Evolutionary conservation across 1,140 invertebrate species (phyloP).

Genomic region (Amyelois transitella): DNA sequence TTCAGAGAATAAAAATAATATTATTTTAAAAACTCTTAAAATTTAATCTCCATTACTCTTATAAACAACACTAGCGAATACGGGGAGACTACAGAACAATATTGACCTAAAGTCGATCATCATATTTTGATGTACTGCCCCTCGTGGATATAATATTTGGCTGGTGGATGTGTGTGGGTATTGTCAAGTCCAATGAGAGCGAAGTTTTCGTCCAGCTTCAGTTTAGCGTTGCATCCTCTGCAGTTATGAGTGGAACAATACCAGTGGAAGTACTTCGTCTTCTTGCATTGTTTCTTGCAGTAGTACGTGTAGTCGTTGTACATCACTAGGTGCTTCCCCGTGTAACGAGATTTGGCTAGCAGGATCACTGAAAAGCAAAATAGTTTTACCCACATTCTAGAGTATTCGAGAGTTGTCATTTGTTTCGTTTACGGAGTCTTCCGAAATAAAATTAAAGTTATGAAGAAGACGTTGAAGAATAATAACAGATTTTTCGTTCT

Average conservation of each 20-base stretch:
- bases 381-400: not conserved
- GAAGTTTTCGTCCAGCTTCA: slow-evolving; percentile 40
- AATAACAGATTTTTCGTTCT: not conserved
- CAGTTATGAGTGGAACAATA: slow-evolving; percentile 55
- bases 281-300: slow-evolving; percentile 44
- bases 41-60: too few relatives aligned
- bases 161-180: slow-evolving; percentile 41
- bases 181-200: slow-evolving; percentile 28
- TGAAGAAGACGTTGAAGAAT: not conserved
- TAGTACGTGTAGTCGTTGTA: slow-evolving; percentile 55
- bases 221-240: slow-evolving; percentile 50
- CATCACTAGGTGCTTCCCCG: slow-evolving; percentile 41
- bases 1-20: too few relatives aligned
- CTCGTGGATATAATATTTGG: slow-evolving; percentile 37
- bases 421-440: too few relatives aligned
- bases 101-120: not conserved
- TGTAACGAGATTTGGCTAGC: slow-evolving; percentile 42
- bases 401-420: not conserved
- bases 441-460: not conserved
- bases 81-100: not conserved
- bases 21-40: too few relatives aligned
- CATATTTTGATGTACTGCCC: slow-evolving; percentile 43
- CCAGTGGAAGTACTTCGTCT: slow-evolving; percentile 40
- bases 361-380: slow-evolving; percentile 38
- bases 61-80: too few relatives aligned